Base-by-base conservation (phyloP, 2,113 vertebrate genomes). In the Motacilla alba region DNA sequence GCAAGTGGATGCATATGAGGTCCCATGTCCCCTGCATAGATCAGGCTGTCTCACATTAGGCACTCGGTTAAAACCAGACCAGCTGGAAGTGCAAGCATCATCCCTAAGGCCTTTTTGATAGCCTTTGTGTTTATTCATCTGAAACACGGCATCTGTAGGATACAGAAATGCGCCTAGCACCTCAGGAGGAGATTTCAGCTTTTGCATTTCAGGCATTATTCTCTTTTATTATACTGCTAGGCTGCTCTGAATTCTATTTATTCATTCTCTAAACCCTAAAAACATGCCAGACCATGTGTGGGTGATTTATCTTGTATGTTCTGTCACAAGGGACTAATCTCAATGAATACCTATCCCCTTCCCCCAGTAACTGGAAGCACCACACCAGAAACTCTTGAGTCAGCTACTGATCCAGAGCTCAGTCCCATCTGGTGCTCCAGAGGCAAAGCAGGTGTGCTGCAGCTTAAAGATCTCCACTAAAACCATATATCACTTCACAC, bases 41-140 rank as follows among this genome's bases (percentile, higher is more conserved):
- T 11, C 43, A 59, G 6, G 7, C 6, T 74, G 11, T 3, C 1
- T n/a, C 1, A 0, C 0, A 0, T 66, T 31, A 53, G 22, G 14
- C 10, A 47, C 16, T 39, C 3, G 0, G 21, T 44, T 68, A 63
- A 79, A 92, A 76, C 4, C 35, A 72, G 43, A 68, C 27, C 0
- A 11, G 28, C 9, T 80, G 63, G 50, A 88, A 94, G 53, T 20
- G 5, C 15, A 88, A 73, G 10, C 16, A 64, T 17, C 37, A 56
- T 13, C 30, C 11, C 21, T 28, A 14, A 60, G 22, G n/a, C 31
- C 19, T 49, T 44, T 15, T 6, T 83, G 39, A 17, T 50, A 58
- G 23, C 5, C 20, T 83, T 86, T 67, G 15, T 76, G 35, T 67
- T 84, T 56, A 56, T 79, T 68, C 18, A 44, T 46, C 52, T 85